Base-by-base conservation (phyloP, 2,888 invertebrate genomes). In the Norana najaformis region DNA sequence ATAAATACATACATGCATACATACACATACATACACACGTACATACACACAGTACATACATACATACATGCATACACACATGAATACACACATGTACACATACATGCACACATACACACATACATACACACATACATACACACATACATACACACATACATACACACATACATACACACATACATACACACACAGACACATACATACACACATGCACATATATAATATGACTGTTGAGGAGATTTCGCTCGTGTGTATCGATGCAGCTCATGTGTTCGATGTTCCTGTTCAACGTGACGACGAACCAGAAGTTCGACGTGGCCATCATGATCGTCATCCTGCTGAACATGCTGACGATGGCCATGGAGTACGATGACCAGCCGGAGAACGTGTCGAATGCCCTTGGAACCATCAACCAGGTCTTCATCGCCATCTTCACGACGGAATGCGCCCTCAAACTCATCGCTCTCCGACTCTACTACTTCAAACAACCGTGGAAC, bases 401-500 rank as follows among this genome's bases (percentile, higher is more conserved):
- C 93, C 96, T 99, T 94, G 97, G 97, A 95, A 97, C 97, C 96
- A 96, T 99, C 95, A 99, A 99, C 96, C 97, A 97, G 96, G 97
- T 98, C 96, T 99, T 99, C 96, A 98, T 99, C 95, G 98, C 97
- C 95, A 98, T 99, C 96, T 99, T 99, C 96, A 98, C 98, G 95
- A 97, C 97, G 94, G 99, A 99, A 96, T 98, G 98, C 96, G 96
- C 98, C 95, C 97, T 98, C 96, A 99, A 99, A 96, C 97, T 99
- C 95, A 98, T 99, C 96, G 98, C 98, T 94, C 97, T 99, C 95
- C 97, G 99, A 95, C 98, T 98, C 96, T 98, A 98, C 96, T 99
- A 99, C 96, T 99, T 99, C 96, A 98, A 98, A 95, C 98, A 98
- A 96, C 98, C 99, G 93, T 99, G 99, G 99, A 99, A 99, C 96